Evolutionary conservation across 1,140 invertebrate genomes (phyloP), one percentile per base, ranked within the genome.

Genomic region (Zophobas atratus): DNA sequence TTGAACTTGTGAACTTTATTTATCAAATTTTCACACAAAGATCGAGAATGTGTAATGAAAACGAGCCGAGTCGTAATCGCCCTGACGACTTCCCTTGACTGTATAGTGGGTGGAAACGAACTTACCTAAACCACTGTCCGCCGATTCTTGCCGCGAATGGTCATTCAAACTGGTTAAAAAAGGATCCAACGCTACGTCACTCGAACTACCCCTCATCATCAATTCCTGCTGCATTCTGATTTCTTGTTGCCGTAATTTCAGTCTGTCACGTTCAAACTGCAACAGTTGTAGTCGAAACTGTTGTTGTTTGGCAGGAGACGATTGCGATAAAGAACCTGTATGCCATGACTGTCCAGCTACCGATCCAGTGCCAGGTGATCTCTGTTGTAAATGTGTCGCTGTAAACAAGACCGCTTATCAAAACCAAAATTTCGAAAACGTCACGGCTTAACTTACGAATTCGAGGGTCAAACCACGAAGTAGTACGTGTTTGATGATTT

Each of bases 381-480:
- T 80, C 75, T 84, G 81, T 79, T 84, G 84, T 49, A 84, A 78
- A 74, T 84, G 84, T 76, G 79, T 76, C n/a, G 84, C 83, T 83
- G 79, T 5, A 83, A 81, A 71, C 32, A 74, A 78, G 34, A 33
- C 8, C 4, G 46, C 56, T n/a, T 39, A 20, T 67, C 39, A 73
- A 75, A 51, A 72, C 33, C 56, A 8, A 32, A 5, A 3, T 35
- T 75, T 5, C 8, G 5, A 38, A 8, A 71, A 48, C 46, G 8
- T 32, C 46, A 35, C 33, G 41, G 20, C 53, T 75, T 53, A 79
- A 86, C 86, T 83, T 84, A 85, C 81, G 84, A 84, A 98, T 96
- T 92, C 97, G 91, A 80, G 96, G 96, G 89, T 99, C 97, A 88
- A 98, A 97, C 98, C 98, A 99, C 78, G 97, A 97, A 43, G 97